phyloP scores from a whole-genome alignment of 2,797 vertebrate species.

The Gallinago stenura region DNA sequence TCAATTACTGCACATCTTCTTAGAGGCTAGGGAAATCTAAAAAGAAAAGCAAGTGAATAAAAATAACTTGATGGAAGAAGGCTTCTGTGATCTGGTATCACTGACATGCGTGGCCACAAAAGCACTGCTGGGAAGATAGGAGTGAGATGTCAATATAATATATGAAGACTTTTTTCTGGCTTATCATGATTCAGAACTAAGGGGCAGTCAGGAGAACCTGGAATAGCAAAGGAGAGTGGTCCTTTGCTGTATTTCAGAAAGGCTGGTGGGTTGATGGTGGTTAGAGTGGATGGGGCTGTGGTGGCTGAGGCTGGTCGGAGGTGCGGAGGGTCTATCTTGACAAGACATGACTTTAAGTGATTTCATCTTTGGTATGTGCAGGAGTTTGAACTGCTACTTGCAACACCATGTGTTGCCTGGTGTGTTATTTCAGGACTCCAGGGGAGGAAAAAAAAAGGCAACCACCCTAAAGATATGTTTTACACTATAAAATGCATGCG shows the following conservation, averaged over 20 bases:
- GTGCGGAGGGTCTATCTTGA: neutral
- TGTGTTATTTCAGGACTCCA: neutral
- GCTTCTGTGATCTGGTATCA: neutral
- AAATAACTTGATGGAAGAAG: constrained; percentile 45
- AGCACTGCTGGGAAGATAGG: neutral
- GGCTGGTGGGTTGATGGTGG: neutral
- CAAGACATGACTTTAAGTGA: neutral
- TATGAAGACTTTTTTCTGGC: neutral
- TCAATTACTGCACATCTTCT: constrained; percentile 38
- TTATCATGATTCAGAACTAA: neutral
- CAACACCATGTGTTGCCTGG: accelerated
- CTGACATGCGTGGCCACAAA: constrained; percentile 22
- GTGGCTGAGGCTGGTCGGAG: neutral
- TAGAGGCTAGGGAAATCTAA: constrained; percentile 14
- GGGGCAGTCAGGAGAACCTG: neutral
- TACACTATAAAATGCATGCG: neutral
- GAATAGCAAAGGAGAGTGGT: neutral
- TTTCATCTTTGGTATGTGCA: neutral
- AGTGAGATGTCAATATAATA: neutral
- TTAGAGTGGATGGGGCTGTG: neutral
- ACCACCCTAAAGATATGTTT: neutral
- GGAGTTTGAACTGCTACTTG: neutral
- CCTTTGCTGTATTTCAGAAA: neutral
- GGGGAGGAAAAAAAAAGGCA: neutral
- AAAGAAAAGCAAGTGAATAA: constrained; percentile 42